Evolutionary conservation across 2,797 vertebrate genomes (phyloP), one percentile per base, ranked within the genome.

Genomic region (Otolemur crassicaudatus): DNA sequence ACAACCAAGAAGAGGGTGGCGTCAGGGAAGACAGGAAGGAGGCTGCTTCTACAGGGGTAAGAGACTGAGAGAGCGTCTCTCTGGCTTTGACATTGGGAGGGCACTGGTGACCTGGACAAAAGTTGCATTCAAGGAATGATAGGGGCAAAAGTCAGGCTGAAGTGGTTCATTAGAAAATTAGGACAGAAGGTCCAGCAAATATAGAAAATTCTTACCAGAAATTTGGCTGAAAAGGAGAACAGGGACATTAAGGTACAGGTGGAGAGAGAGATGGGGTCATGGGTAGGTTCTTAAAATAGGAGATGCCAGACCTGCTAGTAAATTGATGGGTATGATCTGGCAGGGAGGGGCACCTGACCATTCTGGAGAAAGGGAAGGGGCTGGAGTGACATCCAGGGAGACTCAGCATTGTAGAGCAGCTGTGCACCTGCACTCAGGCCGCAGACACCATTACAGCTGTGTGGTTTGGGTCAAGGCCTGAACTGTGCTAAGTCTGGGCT

Each of bases 211-310:
- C 73, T 43, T 58, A 75, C 5, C n/a, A 83, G 91, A 84, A 92
- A 94, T 76, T 10, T 82, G 58, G 43, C 84, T 56, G 56, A 40
- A 85, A 80, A 85, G n/a, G 67, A 60, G 46, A 97, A 90, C 16
- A 87, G 22, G 5, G 14, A 60, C 20, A 31, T 29, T 7, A 72
- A 20, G 7, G 29, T 13, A 16, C 2, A 63, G 34, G 25, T 25
- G 2, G 34, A 75, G 23, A 14, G 34, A 75, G 20, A 49, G 2
- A 19, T 0, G 10, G 17, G 4, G 3, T 70, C 14, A 83, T 80
- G 4, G 9, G 10, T 3, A 72, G 16, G 43, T n/a, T 61, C 23
- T 70, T 25, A 69, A 73, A 87, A 90, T n/a, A 73, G 49, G 5
- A 58, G 22, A 69, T 7, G 23, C 0, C 19, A 87, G 60, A 81